Percentiles rank a stretch among this genome's conserved stretches.
phyloP scores from a whole-genome alignment of 2,888 invertebrate species.

The Gandaritis pyraliata region DNA sequence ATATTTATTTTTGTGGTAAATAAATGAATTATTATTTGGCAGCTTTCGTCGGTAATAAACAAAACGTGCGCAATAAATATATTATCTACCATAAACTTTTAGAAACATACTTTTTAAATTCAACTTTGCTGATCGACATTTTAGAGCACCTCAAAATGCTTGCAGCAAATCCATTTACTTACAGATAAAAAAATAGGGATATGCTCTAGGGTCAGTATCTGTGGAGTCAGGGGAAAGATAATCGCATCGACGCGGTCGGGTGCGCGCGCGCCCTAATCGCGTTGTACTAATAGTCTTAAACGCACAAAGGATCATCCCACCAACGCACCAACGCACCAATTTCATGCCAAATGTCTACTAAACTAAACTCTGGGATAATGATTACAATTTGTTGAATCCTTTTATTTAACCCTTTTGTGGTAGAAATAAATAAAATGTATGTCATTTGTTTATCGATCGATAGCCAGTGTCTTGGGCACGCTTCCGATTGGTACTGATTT shows the following conservation, averaged over 20 bases:
- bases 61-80: too few species aligned
- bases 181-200: slow-evolving; percentile 60
- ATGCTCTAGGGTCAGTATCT: slow-evolving; percentile 32
- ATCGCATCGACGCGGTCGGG: slow-evolving; percentile 71
- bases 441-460: too few species aligned
- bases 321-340: slow-evolving; percentile 68
- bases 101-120: too few species aligned
- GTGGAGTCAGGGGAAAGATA: slow-evolving; percentile 51
- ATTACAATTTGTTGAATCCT: slow-evolving; percentile 8
- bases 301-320: slow-evolving; percentile 73
- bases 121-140: too few species aligned
- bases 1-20: too few species aligned
- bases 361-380: slow-evolving; percentile 28
- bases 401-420: slow-evolving; percentile 16
- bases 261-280: slow-evolving; percentile 77
- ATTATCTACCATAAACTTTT: too few species aligned
- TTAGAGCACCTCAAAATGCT: slow-evolving; percentile 46
- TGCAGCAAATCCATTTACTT: slow-evolving; percentile 66
- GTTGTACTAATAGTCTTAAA: slow-evolving; percentile 80
- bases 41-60: too few species aligned
- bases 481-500: too few species aligned
- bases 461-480: too few species aligned
- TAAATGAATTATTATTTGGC: too few species aligned
- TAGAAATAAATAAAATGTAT: neutral
- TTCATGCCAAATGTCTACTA: slow-evolving; percentile 79